A percentile compares a stretch with the other conserved stretches of the same genome.
These are phyloP conservation scores for Ploceus nigricollis DNA, from an alignment of 2,113 vertebrate species.

Conservation along the genomic window DNA sequence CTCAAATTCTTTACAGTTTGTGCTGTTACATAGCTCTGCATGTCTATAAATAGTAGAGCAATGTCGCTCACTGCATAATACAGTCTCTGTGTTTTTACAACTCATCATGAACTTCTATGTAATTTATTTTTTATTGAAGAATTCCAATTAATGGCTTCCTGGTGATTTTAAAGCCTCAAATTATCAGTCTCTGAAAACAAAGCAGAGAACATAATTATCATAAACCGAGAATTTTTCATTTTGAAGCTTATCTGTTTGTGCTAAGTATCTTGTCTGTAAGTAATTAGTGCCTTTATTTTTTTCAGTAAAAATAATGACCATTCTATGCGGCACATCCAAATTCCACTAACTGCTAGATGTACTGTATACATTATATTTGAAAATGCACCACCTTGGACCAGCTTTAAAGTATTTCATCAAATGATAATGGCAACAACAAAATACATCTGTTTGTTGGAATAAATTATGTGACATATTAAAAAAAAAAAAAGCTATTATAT, in stretches of 20 bases:
- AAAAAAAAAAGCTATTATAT: slow-evolving; percentile 61
- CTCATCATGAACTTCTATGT: slow-evolving; percentile 85
- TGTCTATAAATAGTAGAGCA: slow-evolving; percentile 77
- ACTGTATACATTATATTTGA: slow-evolving; percentile 75
- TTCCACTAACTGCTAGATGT: slow-evolving; percentile 80
- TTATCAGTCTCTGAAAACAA: slow-evolving; percentile 88
- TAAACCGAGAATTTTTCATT: slow-evolving; percentile 87
- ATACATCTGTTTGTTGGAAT: slow-evolving; percentile 79
- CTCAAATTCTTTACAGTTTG: slow-evolving; percentile 75
- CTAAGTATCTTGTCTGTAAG: slow-evolving; percentile 88
- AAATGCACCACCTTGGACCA: slow-evolving; percentile 77
- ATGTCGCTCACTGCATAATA: slow-evolving; percentile 79
- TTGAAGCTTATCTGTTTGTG: slow-evolving; percentile 89
- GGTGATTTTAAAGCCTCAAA: slow-evolving; percentile 89
- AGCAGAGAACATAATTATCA: slow-evolving; percentile 88
- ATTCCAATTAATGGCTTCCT: slow-evolving; percentile 90
- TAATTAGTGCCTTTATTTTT: slow-evolving; percentile 87
- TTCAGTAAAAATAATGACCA: slow-evolving; percentile 85
- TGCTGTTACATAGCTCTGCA: slow-evolving; percentile 69
- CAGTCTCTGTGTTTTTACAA: slow-evolving; percentile 82
- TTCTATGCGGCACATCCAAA: slow-evolving; percentile 79
- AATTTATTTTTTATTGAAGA: slow-evolving; percentile 90
- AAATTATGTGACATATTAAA: slow-evolving; percentile 73
- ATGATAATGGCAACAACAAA: slow-evolving; percentile 77
- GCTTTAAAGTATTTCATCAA: slow-evolving; percentile 79